Percentiles rank a stretch among this genome's conserved stretches.
Evolutionary conservation across 2,888 invertebrate genomes (phyloP).

Genomic region (Pachliopta kotzebuea): DNA sequence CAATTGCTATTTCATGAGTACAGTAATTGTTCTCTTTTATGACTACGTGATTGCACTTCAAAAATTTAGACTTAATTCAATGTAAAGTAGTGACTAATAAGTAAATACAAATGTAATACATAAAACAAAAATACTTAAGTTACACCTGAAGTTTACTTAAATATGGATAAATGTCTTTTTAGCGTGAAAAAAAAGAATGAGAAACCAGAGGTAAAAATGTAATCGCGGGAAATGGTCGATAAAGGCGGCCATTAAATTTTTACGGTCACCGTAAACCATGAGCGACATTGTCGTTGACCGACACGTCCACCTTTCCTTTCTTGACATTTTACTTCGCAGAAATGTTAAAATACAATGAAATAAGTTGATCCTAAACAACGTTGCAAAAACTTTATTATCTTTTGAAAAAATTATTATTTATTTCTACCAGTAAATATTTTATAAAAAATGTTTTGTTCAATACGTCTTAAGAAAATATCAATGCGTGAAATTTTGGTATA

Average conservation of each 20-base stretch:
- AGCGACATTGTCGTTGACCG: slow-evolving; percentile 19
- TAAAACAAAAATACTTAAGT: no score
- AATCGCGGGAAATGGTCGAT: slow-evolving; percentile 1
- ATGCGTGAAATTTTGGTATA: no score
- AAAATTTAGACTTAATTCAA: no score
- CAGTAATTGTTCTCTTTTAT: no score
- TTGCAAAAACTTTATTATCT: background rate
- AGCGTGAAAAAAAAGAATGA: background rate
- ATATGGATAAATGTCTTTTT: background rate
- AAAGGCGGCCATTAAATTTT: slow-evolving; percentile 12
- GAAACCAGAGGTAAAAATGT: slow-evolving; percentile 2
- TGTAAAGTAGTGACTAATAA: no score
- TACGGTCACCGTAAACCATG: slow-evolving; percentile 10
- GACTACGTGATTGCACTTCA: no score
- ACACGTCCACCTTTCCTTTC: slow-evolving; percentile 13
- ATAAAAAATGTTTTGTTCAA: no score
- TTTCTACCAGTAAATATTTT: no score
- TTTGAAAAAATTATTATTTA: no score
- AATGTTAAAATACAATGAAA: slow-evolving; percentile 12
- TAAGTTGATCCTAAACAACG: background rate
- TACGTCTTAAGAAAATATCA: no score
- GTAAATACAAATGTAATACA: no score
- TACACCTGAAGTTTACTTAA: background rate
- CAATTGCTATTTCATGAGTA: no score
- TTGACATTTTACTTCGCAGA: slow-evolving; percentile 5